Conservation (phyloP, 2,797 vertebrate genomes). For the Mormyrus proboscirostris region DNA sequence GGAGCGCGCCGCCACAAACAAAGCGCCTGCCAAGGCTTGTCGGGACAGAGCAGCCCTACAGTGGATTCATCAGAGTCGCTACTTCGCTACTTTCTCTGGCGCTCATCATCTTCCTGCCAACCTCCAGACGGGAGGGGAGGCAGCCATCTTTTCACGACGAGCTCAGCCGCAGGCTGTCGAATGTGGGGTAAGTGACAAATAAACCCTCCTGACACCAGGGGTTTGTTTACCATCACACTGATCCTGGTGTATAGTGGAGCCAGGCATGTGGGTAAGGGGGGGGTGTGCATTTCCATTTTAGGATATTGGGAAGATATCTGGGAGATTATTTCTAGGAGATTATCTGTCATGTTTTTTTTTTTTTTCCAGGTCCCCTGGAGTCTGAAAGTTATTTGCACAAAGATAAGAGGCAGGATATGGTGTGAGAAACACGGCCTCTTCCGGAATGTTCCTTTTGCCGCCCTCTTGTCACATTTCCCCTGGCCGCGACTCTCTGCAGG, state of each 20-base stretch:
- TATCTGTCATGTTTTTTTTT: neutral
- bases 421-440: neutral
- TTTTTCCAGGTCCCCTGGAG: neutral
- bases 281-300: neutral
- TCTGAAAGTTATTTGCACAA: neutral
- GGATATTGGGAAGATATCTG: neutral
- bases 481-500: neutral
- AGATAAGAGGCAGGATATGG: neutral
- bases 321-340: constrained; percentile 4
- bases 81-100: neutral
- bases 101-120: neutral
- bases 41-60: neutral
- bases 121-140: neutral
- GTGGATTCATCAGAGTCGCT: neutral
- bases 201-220: neutral
- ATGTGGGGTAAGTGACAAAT: neutral
- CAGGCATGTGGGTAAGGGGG: neutral
- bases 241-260: neutral
- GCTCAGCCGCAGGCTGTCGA: neutral
- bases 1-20: neutral
- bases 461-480: neutral
- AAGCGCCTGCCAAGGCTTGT: neutral
- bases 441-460: neutral
- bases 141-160: neutral
- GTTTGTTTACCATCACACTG: neutral